phyloP scores from a whole-genome alignment of 2,797 vertebrate genomes.

The Sebastes oblongus region DNA sequence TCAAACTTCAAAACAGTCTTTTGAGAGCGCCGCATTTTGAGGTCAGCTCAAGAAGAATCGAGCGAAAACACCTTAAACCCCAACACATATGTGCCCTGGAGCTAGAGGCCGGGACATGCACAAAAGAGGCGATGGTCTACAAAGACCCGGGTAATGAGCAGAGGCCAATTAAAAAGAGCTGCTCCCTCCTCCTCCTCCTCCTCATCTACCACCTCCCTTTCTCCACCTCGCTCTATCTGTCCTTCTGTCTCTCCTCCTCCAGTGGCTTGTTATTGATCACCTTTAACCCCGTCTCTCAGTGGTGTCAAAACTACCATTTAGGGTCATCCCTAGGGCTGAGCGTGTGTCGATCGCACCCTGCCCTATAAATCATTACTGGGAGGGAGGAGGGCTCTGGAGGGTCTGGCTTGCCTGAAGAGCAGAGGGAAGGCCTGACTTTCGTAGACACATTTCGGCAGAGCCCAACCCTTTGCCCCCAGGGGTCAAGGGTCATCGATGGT shows the following conservation, averaged over 20 bases:
- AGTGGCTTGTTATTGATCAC: conserved; percentile 93
- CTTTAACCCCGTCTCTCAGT: conserved; percentile 93
- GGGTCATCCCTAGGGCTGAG: conserved; percentile 85
- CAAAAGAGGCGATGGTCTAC: conserved; percentile 73
- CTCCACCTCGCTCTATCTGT: conserved; percentile 50
- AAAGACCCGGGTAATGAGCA: conserved; percentile 82
- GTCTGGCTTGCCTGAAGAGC: conserved; percentile 36
- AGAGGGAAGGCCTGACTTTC: conserved; percentile 69
- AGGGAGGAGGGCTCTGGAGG: conserved; percentile 58
- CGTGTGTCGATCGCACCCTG: conserved; percentile 87
- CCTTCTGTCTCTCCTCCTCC: conserved; percentile 74
- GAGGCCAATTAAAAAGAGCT: conserved; percentile 79
- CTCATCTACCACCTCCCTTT: conserved; percentile 43
- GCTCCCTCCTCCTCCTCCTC: conserved; percentile 42
- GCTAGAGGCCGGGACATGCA: conserved; percentile 36
- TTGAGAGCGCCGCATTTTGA: conserved; percentile 2
- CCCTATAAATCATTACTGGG: conserved; percentile 89
- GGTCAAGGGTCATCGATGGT: conserved; percentile 79
- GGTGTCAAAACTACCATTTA: conserved; percentile 94
- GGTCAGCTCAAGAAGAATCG: conserved; percentile 26
- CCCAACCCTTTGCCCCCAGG: conserved; percentile 43
- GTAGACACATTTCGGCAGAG: conserved; percentile 59
- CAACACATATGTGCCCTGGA: conserved; percentile 50
- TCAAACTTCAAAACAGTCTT: conserved; percentile 40
- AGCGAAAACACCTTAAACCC: conserved; percentile 42